Evolutionary conservation across 2,797 vertebrate species (phyloP), one percentile per base, ranked within the genome.

Genomic region (Sebastes vulpes): DNA sequence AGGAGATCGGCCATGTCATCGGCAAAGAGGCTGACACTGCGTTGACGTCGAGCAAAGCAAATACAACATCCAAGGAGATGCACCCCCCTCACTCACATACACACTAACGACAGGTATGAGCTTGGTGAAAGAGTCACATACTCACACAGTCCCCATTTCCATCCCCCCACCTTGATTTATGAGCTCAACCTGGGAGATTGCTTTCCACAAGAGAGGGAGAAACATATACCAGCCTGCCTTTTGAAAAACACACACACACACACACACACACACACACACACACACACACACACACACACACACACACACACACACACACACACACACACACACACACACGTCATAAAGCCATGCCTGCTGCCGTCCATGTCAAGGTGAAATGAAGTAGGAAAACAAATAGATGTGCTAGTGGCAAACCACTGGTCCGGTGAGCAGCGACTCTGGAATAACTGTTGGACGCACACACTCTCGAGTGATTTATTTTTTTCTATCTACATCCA

Each of bases 381-480:
- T 87, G 84, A 84, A 90, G 84, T 85, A 91, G 80, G 85, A 92
- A 94, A 96, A 94, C 92, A 95, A 95, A 96, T 95, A 95, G 94
- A 95, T 91, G 92, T 91, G 87, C 89, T 88, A 64, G 78, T 94
- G 84, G 90, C 81, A 67, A 93, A 90, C 81, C 75, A 77, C 73
- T 80, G 86, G 85, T 92, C 89, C 77, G 63, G 66, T 73, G 75
- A 94, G 77, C 79, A 76, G 72, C 75, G 85, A 87, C 85, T 90
- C 78, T 83, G 86, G 84, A 93, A 89, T 88, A 92, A 86, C 85
- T 87, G 79, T 85, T 84, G 53, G 79, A 79, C 66, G 67, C 69
- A 26, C 29, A 5, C 11, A 25, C 67, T 38, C 67, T 38, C 7
- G n/a, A 58, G 71, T 67, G 75, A 87, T 92, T 89, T 69, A 80